phyloP scores from a whole-genome alignment of 2,113 vertebrate species.

The Typhlomys cinereus region DNA sequence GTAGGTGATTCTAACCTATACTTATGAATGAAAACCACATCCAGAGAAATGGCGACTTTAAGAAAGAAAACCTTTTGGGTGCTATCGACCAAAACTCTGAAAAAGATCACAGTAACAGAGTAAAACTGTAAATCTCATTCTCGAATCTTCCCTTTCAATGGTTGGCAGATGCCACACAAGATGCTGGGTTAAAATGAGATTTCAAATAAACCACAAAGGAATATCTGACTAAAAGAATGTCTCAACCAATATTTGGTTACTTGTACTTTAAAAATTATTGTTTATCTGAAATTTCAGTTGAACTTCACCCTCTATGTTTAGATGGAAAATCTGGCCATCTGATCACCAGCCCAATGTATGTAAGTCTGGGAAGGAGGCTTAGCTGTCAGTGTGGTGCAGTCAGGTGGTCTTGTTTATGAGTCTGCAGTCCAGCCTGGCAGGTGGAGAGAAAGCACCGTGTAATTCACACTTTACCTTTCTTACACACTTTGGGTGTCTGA shows the following conservation, averaged over 20 bases:
- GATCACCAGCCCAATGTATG: neutral
- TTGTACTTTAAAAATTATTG: neutral
- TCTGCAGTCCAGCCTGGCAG: neutral
- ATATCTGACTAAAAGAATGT: neutral
- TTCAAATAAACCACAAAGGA: neutral
- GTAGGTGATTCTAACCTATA: neutral
- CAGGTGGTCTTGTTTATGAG: neutral
- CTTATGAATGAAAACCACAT: neutral
- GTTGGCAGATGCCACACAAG: neutral
- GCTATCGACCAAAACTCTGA: neutral
- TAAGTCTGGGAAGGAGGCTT: neutral
- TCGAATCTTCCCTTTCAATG: neutral
- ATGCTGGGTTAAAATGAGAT: neutral
- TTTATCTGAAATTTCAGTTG: conserved; percentile 4
- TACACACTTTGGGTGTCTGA: conserved; percentile 36
- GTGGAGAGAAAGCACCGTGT: neutral
- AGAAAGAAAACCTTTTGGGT: neutral
- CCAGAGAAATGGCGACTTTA: neutral
- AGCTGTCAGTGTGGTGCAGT: neutral
- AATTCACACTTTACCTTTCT: conserved; percentile 23
- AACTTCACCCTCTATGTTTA: neutral
- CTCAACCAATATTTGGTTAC: neutral
- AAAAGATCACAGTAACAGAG: neutral
- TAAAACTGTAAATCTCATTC: neutral
- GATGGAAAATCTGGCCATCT: neutral